Base-by-base conservation (phyloP, 2,797 vertebrate species). In the Microcaecilia unicolor region DNA sequence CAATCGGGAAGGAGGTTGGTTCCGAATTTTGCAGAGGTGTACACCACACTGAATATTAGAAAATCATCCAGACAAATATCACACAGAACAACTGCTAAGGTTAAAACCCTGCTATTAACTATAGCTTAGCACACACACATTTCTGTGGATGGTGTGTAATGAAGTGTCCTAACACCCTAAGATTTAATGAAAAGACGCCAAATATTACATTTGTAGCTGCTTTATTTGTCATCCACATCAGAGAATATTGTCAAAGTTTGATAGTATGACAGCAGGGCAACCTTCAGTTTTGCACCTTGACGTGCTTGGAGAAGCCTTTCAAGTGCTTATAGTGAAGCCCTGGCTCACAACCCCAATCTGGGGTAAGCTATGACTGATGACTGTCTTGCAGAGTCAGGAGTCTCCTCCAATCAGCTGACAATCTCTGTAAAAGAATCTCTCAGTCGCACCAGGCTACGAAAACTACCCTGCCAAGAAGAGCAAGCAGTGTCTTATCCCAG, bases 1-100 rank as follows among this genome's bases (percentile, higher is more conserved):
- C n/a, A n/a, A n/a, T n/a, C n/a, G n/a, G n/a, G n/a, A n/a, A n/a
- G n/a, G n/a, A n/a, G n/a, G n/a, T n/a, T n/a, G n/a, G n/a, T n/a
- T n/a, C n/a, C n/a, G n/a, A n/a, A n/a, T n/a, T n/a, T n/a, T n/a
- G n/a, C n/a, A n/a, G n/a, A 99, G 95, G 48, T 91, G 27, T 96
- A 98, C 55, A 98, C 93, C 31, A 92, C 88, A 0, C 29, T 99
- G 89, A 76, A 87, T 2, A 81, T 93, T 51, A 91, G 88, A 7
- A 99, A 95, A 70, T 58, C 87, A 1, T 97, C 91, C 0, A 92
- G 93, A 17, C 78, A 31, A 83, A 88, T 70, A 80, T 96, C 80
- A 39, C 55, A 9, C 78, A 87, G 62, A 29, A 74, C 1, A 93
- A 92, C 41, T 98, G 96, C 92, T 99, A 96, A 99, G 92, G 91